phyloP scores from a whole-genome alignment of 2,888 invertebrate genomes.

The Pyrgus malvae region DNA sequence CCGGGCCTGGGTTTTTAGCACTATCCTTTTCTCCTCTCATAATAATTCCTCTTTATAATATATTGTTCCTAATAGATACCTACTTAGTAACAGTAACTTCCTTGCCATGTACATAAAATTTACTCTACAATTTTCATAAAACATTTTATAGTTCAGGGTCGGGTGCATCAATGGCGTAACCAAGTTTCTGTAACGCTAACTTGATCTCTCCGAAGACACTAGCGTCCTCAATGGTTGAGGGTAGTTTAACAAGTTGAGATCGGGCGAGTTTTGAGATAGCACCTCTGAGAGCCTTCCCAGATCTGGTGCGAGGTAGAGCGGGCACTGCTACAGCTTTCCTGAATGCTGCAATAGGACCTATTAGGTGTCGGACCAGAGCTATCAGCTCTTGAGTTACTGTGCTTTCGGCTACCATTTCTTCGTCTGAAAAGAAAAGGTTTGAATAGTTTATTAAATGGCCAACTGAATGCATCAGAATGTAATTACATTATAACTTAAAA shows the following conservation, averaged over 20 bases:
- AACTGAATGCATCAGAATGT: too few species aligned
- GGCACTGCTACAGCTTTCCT: constrained; percentile 89
- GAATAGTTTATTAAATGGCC: background rate
- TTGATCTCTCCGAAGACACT: constrained; percentile 90
- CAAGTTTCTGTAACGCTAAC: constrained; percentile 87
- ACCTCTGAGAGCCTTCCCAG: constrained; percentile 86
- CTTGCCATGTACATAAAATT: background rate
- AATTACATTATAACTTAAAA: too few species aligned
- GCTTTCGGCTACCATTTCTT: constrained; percentile 69
- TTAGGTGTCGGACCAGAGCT: constrained; percentile 73
- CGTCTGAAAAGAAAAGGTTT: constrained; percentile 51
- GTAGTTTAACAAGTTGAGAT: constrained; percentile 89
- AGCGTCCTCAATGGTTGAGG: constrained; percentile 94
- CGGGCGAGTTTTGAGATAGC: constrained; percentile 92
- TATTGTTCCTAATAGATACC: too few species aligned
- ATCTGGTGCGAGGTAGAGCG: constrained; percentile 93
- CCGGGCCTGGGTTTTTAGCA: too few species aligned
- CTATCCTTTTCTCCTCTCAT: too few species aligned
- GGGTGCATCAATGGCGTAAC: constrained; percentile 87
- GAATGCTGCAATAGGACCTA: constrained; percentile 95
- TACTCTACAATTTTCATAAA: background rate
- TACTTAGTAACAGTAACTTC: too few species aligned
- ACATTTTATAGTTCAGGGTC: constrained; percentile 74
- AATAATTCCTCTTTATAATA: too few species aligned
- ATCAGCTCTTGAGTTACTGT: constrained; percentile 71